A percentile compares a stretch with the other conserved stretches of the same genome.
These are phyloP conservation scores for Campylomormyrus tamandua DNA, from an alignment of 2,113 vertebrate genomes.

Conservation along the genomic window DNA sequence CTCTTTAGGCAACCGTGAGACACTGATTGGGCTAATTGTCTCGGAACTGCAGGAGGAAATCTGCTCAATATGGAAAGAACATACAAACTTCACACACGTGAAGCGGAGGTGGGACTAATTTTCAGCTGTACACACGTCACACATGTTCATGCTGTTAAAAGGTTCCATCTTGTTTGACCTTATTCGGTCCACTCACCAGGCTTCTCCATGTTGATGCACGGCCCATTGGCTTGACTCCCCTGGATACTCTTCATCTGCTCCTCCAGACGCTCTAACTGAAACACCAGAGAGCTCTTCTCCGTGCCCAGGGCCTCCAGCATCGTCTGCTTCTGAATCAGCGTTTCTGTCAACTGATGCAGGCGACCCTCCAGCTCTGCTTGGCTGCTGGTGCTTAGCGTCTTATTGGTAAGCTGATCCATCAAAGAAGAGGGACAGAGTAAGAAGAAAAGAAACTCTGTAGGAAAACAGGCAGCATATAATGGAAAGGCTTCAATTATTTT, in stretches of 20 bases:
- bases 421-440: not conserved
- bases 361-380: conserved; percentile 86
- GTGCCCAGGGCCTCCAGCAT: conserved; percentile 93
- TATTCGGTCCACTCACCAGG: conserved; percentile 48
- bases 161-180: not conserved
- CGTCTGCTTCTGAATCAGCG: conserved; percentile 98
- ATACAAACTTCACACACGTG: not conserved
- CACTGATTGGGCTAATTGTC: not conserved
- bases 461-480: not conserved
- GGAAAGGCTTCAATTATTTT: not conserved
- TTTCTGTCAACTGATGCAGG: conserved; percentile 92
- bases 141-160: not conserved
- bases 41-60: not conserved
- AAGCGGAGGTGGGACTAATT: not conserved
- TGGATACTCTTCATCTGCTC: conserved; percentile 77
- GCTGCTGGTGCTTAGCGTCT: conserved; percentile 81
- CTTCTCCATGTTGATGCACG: conserved; percentile 80
- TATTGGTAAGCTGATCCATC: conserved; percentile 80
- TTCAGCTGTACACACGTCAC: not conserved
- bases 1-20: not conserved
- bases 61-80: not conserved
- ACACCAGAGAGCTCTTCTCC: conserved; percentile 87
- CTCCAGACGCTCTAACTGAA: conserved; percentile 88
- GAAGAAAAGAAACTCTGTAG: not conserved
- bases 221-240: conserved; percentile 58